Evolutionary conservation across 2,113 vertebrate genomes (phyloP).

Genomic region (Marmota monax): DNA sequence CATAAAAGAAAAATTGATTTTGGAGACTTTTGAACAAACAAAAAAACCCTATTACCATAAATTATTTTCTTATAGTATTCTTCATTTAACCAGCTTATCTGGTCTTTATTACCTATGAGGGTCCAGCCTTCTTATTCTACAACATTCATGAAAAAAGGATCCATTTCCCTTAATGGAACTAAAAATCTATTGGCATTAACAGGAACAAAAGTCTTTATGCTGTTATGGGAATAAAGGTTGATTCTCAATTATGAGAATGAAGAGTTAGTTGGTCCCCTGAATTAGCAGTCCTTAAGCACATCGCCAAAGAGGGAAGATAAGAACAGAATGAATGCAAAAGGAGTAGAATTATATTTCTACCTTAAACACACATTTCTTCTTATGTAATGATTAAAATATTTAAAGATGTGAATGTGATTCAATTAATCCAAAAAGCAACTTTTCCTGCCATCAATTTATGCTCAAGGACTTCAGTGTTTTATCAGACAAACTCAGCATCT

Average conservation of each 20-base stretch:
- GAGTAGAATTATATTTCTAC: background rate
- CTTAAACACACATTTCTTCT: conserved; percentile 18
- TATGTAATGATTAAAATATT: conserved; percentile 44
- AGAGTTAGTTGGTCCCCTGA: background rate
- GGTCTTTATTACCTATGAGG: conserved; percentile 62
- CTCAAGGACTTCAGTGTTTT: background rate
- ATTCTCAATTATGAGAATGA: conserved; percentile 60
- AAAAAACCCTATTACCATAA: conserved; percentile 13
- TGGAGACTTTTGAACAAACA: conserved; percentile 7
- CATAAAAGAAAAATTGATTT: conserved; percentile 46
- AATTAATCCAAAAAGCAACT: conserved; percentile 49
- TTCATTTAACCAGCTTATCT: conserved; percentile 50
- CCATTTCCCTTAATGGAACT: conserved; percentile 72
- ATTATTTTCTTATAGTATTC: conserved; percentile 55
- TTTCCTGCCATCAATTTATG: conserved; percentile 34
- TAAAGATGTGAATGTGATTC: conserved; percentile 30
- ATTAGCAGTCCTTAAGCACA: conserved; percentile 22
- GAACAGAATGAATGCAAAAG: background rate
- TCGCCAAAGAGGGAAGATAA: background rate
- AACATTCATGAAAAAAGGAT: conserved; percentile 44
- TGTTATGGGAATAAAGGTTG: conserved; percentile 70
- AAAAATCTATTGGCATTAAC: conserved; percentile 71
- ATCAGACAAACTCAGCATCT: background rate
- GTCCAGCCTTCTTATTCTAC: conserved; percentile 45
- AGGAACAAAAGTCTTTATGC: conserved; percentile 62